Conservation (phyloP, 2,113 vertebrate genomes). For the Paradisaea rubra region DNA sequence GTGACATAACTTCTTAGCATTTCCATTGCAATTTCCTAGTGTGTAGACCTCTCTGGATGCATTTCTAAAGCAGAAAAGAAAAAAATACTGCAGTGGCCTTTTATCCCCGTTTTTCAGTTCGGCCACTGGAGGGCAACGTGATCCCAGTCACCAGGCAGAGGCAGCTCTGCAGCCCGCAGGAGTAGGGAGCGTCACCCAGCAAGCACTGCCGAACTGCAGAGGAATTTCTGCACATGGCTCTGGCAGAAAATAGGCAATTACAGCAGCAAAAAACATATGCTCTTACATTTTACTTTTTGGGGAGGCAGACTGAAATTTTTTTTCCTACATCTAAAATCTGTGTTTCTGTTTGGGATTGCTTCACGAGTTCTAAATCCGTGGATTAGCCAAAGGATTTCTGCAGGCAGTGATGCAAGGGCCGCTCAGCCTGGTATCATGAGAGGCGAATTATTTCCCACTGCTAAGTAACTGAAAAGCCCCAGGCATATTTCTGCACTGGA, state of each 20-base stretch:
- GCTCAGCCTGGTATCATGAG: neutral
- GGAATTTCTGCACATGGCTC: neutral
- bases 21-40: neutral
- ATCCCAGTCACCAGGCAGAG: neutral
- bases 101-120: neutral
- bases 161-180: neutral
- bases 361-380: neutral
- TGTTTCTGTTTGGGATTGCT: neutral
- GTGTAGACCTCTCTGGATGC: neutral
- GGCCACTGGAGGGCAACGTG: slow-evolving; percentile 42
- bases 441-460: neutral
- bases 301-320: neutral
- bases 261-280: too few relatives aligned
- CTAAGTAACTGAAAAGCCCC: neutral
- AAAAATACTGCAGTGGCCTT: neutral
- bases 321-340: neutral
- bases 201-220: neutral
- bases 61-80: neutral
- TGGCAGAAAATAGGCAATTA: neutral
- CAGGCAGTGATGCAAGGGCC: neutral
- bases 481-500: neutral
- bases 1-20: neutral
- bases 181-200: accelerated
- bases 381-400: slow-evolving; percentile 15
- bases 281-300: neutral